Evolutionary conservation across 2,797 vertebrate genomes (phyloP).

Genomic region (Silurus aristotelis): DNA sequence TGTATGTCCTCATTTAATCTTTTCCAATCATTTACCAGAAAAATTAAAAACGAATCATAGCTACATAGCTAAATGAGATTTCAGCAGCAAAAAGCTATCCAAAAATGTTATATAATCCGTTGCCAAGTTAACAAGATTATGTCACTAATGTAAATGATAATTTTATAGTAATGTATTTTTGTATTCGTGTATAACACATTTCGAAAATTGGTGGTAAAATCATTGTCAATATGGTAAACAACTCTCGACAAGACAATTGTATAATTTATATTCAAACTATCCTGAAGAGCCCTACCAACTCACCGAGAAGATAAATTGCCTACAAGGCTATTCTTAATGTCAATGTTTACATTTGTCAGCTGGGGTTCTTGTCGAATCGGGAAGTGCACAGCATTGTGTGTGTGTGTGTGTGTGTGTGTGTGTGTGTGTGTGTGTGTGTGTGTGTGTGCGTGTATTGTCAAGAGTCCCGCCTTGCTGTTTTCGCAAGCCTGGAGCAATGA

Average conservation of each 20-base stretch:
- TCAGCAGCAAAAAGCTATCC: background rate
- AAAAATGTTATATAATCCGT: background rate
- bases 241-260: background rate
- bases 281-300: background rate
- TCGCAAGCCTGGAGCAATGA: slow-evolving; percentile 71
- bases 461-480: slow-evolving; percentile 63
- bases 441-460: slow-evolving; percentile 19
- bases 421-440: slow-evolving; percentile 9
- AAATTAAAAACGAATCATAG: background rate
- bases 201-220: background rate
- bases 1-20: background rate
- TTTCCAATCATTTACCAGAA: background rate
- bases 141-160: background rate
- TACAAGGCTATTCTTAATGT: slow-evolving; percentile 8
- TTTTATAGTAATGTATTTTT: background rate
- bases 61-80: too few relatives aligned
- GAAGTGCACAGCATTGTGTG: background rate
- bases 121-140: background rate
- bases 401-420: slow-evolving; percentile 21
- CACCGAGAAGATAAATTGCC: background rate
- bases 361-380: background rate
- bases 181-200: background rate
- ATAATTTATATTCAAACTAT: background rate
- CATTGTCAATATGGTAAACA: background rate
- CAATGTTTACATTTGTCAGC: slow-evolving; percentile 25